Evolutionary conservation across 1,140 invertebrate species (phyloP).

Genomic region (Aphidius gifuensis): DNA sequence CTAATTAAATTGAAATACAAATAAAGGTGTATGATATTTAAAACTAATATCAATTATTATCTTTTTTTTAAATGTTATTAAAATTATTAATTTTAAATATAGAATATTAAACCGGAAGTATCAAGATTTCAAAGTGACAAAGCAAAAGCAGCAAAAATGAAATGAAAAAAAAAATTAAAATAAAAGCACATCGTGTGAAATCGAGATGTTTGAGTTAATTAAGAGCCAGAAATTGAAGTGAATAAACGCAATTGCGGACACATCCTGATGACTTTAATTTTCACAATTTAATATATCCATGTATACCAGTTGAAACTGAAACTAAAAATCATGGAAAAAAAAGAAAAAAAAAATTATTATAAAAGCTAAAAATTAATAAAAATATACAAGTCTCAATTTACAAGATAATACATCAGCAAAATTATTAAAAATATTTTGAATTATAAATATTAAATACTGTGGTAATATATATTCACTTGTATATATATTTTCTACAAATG

Average conservation of each 20-base stretch:
- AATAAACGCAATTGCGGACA: constrained; percentile 52
- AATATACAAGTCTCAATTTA: constrained; percentile 41
- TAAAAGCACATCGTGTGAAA: constrained; percentile 14
- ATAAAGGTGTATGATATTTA: too few relatives aligned
- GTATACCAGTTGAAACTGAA: not conserved
- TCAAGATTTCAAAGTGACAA: not conserved
- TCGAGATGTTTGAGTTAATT: constrained; percentile 45
- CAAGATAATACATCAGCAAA: constrained; percentile 3
- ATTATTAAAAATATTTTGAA: too few relatives aligned
- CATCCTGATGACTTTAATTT: constrained; percentile 40
- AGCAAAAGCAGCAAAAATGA: constrained; percentile 8
- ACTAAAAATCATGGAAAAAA: constrained; percentile 3
- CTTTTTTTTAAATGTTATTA: too few relatives aligned
- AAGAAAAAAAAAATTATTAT: constrained; percentile 30
- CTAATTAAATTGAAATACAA: too few relatives aligned
- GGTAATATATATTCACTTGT: constrained; percentile 16
- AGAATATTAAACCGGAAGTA: too few relatives aligned
- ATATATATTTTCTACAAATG: constrained; percentile 24
- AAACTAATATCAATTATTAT: too few relatives aligned
- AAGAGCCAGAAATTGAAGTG: constrained; percentile 49
- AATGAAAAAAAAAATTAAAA: constrained; percentile 18
- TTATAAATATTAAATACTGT: constrained; percentile 11
- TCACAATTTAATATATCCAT: constrained; percentile 17
- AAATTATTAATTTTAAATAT: too few relatives aligned
- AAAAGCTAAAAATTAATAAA: constrained; percentile 45